phyloP scores from a whole-genome alignment of 2,797 vertebrate species.

The Lutjanus campechanus region DNA sequence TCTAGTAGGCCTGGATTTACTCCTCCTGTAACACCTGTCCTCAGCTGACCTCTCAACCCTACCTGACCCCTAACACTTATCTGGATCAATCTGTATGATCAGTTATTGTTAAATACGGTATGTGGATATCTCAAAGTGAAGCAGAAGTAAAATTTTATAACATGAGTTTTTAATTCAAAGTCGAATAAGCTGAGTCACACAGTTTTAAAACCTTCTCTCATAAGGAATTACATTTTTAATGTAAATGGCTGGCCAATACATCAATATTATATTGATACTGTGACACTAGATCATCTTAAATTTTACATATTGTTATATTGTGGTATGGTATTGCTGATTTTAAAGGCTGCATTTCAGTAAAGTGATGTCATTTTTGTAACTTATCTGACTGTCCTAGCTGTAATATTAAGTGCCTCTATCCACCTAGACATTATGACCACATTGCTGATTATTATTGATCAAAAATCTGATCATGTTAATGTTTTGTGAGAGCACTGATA shows the following conservation, averaged over 20 bases:
- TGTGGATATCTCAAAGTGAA: not conserved
- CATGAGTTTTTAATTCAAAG: not conserved
- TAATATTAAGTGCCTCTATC: no score
- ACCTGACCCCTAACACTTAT: slow-evolving; percentile 43
- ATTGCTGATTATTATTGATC: no score
- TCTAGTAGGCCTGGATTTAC: slow-evolving; percentile 72
- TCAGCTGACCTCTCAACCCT: slow-evolving; percentile 70
- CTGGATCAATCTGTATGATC: slow-evolving; percentile 22
- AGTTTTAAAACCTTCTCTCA: not conserved
- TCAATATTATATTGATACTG: no score
- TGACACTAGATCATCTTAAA: no score
- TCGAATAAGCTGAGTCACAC: not conserved
- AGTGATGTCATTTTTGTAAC: no score
- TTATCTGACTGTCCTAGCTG: no score
- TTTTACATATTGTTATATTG: no score
- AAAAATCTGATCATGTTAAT: no score
- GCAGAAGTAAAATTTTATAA: not conserved
- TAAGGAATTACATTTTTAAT: not conserved
- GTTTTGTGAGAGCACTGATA: no score
- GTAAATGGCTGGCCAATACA: not conserved
- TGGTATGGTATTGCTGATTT: no score
- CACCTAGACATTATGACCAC: no score
- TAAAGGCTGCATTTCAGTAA: no score
- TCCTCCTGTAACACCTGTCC: slow-evolving; percentile 74
- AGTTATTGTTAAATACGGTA: slow-evolving; percentile 3